A percentile compares a stretch with the other conserved stretches of the same genome.
These are phyloP conservation scores for Macrosteles quadrilineatus DNA, from an alignment of 1,140 invertebrate species.

Conservation along the genomic window DNA sequence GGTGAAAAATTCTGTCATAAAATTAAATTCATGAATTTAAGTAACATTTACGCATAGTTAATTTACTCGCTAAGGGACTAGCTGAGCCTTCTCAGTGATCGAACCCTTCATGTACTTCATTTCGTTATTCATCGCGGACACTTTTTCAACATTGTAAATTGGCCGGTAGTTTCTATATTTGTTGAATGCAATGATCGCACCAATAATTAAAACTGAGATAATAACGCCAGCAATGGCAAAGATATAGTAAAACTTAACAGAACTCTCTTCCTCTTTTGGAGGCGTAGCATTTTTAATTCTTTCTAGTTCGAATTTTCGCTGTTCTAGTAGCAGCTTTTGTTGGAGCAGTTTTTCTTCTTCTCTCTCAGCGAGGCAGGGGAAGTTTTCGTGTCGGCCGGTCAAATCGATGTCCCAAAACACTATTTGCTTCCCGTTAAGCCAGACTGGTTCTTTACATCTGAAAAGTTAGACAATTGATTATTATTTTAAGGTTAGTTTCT, in stretches of 20 bases:
- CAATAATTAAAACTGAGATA: neutral
- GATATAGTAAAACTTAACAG: neutral
- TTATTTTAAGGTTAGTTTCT: too few relatives aligned
- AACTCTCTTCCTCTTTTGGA: neutral
- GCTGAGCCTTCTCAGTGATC: neutral
- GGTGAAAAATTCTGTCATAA: too few relatives aligned
- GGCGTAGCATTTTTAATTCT: neutral
- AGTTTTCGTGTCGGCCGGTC: neutral
- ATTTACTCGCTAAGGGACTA: neutral
- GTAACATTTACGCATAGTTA: too few relatives aligned
- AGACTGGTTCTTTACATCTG: slow-evolving; percentile 8
- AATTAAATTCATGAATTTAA: too few relatives aligned
- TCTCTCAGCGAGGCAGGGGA: neutral
- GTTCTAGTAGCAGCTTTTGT: neutral
- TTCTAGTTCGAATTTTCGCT: neutral
- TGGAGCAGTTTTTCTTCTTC: slow-evolving; percentile 32
- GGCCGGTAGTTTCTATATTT: slow-evolving; percentile 19
- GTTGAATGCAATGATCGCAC: slow-evolving; percentile 1
- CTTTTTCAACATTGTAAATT: slow-evolving; percentile 15
- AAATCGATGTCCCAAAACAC: neutral
- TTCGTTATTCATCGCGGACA: neutral
- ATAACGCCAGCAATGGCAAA: neutral
- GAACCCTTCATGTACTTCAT: slow-evolving; percentile 8
- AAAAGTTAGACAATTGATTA: too few relatives aligned
- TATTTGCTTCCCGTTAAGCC: slow-evolving; percentile 16